These are phyloP conservation scores for Dryadula phaetusa DNA, from an alignment of 2,888 invertebrate genomes.

Conservation along the genomic window DNA sequence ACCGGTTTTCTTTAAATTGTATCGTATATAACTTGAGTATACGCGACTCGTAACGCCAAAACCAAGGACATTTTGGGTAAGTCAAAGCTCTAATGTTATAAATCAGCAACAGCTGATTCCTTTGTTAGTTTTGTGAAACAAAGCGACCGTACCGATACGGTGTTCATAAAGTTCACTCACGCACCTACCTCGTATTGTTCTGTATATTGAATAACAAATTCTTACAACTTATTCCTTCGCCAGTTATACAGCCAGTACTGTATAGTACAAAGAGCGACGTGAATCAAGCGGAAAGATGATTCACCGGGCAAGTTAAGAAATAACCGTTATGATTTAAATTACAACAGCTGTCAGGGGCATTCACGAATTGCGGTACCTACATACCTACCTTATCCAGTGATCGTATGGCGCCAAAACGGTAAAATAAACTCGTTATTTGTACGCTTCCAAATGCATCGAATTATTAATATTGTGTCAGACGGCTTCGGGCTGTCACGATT, in stretches of 20 bases:
- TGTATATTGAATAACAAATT: constrained; percentile 42
- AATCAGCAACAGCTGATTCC: constrained; percentile 50
- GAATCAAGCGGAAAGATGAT: constrained; percentile 80
- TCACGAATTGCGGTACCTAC: constrained; percentile 73
- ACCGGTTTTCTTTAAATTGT: constrained; percentile 78
- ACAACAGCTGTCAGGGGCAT: constrained; percentile 71
- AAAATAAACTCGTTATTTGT: constrained; percentile 47
- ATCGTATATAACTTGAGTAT: constrained; percentile 54
- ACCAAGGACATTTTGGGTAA: constrained; percentile 58
- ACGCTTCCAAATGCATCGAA: constrained; percentile 33
- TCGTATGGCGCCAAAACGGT: constrained; percentile 53
- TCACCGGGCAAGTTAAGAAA: constrained; percentile 71
- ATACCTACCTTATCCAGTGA: constrained; percentile 57
- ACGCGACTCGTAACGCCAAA: constrained; percentile 57
- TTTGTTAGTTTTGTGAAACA: constrained; percentile 46
- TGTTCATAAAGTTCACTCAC: constrained; percentile 44
- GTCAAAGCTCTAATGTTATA: constrained; percentile 52
- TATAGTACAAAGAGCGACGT: constrained; percentile 49
- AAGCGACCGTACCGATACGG: constrained; percentile 23
- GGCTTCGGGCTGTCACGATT: constrained; percentile 23
- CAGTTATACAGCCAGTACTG: constrained; percentile 15
- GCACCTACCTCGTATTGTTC: constrained; percentile 44
- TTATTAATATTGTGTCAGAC: constrained; percentile 31
- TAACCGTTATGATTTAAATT: constrained; percentile 81
- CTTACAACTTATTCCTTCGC: constrained; percentile 33